phyloP scores from a whole-genome alignment of 2,797 vertebrate genomes.

The Lemur catta region DNA sequence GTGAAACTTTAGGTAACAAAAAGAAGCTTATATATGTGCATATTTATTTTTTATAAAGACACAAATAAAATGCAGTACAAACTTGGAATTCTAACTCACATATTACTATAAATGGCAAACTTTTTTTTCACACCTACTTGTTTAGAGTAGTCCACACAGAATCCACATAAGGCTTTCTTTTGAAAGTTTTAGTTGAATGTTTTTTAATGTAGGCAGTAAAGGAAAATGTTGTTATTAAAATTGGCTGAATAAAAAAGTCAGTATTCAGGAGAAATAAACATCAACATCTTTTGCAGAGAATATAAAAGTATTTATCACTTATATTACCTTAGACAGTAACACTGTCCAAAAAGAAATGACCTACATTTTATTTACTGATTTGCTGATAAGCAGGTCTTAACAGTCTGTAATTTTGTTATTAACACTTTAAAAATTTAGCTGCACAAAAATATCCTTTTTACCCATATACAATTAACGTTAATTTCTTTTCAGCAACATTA shows the following conservation, averaged over 20 bases:
- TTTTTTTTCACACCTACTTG: not conserved
- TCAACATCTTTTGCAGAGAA: slow-evolving; percentile 26
- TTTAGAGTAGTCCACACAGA: not conserved
- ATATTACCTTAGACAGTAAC: not conserved
- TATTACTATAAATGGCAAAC: slow-evolving; percentile 26
- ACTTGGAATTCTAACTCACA: slow-evolving; percentile 20
- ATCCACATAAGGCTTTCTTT: not conserved
- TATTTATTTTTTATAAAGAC: not conserved
- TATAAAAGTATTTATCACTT: not conserved
- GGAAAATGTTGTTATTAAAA: not conserved
- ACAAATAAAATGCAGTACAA: not conserved
- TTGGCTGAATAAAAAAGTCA: not conserved
- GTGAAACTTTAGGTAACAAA: not conserved
- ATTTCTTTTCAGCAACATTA: not conserved
- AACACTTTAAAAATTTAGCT: slow-evolving; percentile 13
- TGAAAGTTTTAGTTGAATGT: not conserved
- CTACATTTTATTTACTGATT: not conserved
- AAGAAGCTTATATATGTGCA: not conserved
- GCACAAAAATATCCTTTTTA: not conserved
- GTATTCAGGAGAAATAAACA: slow-evolving; percentile 15
- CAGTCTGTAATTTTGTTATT: slow-evolving; percentile 9
- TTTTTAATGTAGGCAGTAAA: not conserved
- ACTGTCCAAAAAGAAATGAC: not conserved
- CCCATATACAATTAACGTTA: not conserved
- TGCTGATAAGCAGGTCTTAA: not conserved